phyloP scores from a whole-genome alignment of 2,888 invertebrate genomes.

The Brachycybe producta region DNA sequence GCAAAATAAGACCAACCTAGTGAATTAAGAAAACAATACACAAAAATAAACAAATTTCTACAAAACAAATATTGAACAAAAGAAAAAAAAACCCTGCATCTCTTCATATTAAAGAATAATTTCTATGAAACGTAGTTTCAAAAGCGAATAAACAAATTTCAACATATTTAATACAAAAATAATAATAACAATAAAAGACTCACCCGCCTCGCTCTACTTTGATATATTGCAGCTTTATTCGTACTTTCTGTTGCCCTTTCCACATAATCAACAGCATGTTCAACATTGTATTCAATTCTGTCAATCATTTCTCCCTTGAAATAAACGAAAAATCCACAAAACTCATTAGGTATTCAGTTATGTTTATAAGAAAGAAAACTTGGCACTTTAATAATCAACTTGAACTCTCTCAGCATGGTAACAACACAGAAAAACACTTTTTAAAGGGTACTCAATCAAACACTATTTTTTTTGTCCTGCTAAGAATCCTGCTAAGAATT shows the following conservation, averaged over 20 bases:
- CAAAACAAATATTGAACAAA: too few relatives aligned
- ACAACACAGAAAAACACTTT: too few relatives aligned
- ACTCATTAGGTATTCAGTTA: too few relatives aligned
- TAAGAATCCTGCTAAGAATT: too few relatives aligned
- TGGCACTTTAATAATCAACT: background rate
- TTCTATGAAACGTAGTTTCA: too few relatives aligned
- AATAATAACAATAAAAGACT: too few relatives aligned
- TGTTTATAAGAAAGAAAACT: too few relatives aligned
- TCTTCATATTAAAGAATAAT: too few relatives aligned
- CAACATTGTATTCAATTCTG: conserved; percentile 99
- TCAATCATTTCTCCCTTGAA: conserved; percentile 99
- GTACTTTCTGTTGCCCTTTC: conserved; percentile 99
- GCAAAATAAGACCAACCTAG: conserved; percentile 20
- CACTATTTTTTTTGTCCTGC: too few relatives aligned
- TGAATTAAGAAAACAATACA: conserved; percentile 13
- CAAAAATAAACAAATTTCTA: background rate
- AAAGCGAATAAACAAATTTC: background rate
- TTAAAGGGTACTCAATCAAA: too few relatives aligned
- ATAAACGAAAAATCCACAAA: too few relatives aligned
- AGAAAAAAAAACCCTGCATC: too few relatives aligned
- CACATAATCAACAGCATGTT: conserved; percentile 99
- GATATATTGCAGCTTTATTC: conserved; percentile 99
- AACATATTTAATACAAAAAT: background rate
- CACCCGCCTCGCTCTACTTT: conserved; percentile 99
- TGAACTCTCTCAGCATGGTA: background rate